Evolutionary conservation across 2,797 vertebrate species (phyloP).

Genomic region (Alca torda): DNA sequence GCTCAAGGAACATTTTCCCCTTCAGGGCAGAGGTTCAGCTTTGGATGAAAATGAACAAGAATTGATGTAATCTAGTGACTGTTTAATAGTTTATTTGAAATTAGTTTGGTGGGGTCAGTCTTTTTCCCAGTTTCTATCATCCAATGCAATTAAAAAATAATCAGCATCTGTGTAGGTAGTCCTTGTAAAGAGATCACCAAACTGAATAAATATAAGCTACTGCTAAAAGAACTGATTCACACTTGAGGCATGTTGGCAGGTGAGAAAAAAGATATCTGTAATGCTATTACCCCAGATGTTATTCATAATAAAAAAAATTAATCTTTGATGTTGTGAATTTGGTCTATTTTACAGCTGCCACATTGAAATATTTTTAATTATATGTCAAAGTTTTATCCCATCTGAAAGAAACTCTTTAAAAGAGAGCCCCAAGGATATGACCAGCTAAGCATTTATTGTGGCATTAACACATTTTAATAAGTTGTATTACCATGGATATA

Average conservation of each 20-base stretch:
- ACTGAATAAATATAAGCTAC: neutral
- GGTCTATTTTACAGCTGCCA: neutral
- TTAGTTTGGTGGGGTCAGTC: neutral
- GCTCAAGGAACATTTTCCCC: neutral
- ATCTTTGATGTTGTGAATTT: neutral
- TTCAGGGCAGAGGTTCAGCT: neutral
- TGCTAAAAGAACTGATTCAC: neutral
- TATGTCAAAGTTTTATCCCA: neutral
- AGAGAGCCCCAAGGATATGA: neutral
- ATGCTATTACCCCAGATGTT: neutral
- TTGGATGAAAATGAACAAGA: neutral
- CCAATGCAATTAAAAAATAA: conserved; percentile 13
- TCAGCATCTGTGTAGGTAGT: neutral
- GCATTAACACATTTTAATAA: neutral
- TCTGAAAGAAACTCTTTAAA: conserved; percentile 51
- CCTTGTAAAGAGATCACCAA: neutral
- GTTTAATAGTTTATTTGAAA: neutral
- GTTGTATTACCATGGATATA: neutral
- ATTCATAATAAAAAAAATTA: neutral
- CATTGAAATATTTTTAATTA: neutral
- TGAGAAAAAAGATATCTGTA: neutral
- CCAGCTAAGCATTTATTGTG: neutral
- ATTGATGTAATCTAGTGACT: neutral
- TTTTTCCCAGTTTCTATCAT: neutral
- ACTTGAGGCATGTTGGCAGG: neutral